These are phyloP conservation scores for Poeciliopsis paucimaculata DNA, from an alignment of 2,797 vertebrate genomes.

Conservation along the genomic window DNA sequence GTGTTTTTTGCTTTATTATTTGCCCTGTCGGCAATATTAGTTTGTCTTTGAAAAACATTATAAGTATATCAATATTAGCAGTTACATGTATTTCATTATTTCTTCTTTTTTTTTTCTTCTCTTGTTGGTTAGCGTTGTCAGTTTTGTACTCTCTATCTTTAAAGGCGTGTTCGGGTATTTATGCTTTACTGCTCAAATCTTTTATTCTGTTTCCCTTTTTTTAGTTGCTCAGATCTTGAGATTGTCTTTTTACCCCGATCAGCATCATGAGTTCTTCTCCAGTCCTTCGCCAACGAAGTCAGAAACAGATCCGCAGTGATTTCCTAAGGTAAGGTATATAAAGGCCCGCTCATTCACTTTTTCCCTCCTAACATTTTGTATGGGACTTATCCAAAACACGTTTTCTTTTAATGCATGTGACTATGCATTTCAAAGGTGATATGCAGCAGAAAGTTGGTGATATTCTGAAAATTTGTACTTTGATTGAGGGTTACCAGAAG, in stretches of 20 bases:
- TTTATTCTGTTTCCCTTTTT: not conserved
- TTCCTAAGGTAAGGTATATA: conserved; percentile 51
- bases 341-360: not conserved
- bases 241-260: not conserved
- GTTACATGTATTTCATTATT: not conserved
- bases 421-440: not conserved
- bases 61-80: not conserved
- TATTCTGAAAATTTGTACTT: not conserved
- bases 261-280: conserved; percentile 71
- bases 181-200: not conserved
- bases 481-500: not conserved
- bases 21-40: not conserved
- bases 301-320: conserved; percentile 64
- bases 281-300: conserved; percentile 68
- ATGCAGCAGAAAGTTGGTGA: not conserved
- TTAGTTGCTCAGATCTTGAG: conserved; percentile 22
- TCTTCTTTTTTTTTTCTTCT: not conserved
- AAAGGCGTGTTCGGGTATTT: not conserved
- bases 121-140: not conserved
- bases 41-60: not conserved
- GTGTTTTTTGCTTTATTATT: not conserved
- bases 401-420: not conserved
- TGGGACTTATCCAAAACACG: not conserved
- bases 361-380: not conserved
- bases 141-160: not conserved